Conservation (phyloP, 1,140 invertebrate species). For the Zaprionus davidi region DNA sequence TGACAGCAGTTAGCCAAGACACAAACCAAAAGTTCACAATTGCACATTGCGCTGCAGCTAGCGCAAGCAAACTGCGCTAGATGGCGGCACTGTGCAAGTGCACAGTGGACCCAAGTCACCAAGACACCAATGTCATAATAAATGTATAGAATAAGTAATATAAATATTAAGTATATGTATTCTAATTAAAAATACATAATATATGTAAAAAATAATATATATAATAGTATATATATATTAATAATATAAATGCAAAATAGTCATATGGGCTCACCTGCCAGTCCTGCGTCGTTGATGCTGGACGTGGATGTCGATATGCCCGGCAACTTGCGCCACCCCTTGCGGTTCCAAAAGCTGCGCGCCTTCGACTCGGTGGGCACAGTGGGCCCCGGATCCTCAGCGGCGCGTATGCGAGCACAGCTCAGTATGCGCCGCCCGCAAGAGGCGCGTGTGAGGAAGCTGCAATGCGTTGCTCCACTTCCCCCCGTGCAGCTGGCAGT, state of each 20-base stretch:
- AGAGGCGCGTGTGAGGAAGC: slow-evolving; percentile 72
- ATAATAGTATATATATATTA: background rate
- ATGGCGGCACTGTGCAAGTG: background rate
- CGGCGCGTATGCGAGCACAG: slow-evolving; percentile 75
- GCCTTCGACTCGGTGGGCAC: slow-evolving; percentile 74
- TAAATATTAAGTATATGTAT: too few species aligned
- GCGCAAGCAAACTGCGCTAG: background rate
- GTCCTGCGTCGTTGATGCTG: slow-evolving; percentile 87
- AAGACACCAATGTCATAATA: too few species aligned
- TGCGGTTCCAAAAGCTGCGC: slow-evolving; percentile 89
- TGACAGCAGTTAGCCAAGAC: background rate
- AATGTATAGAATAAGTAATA: background rate
- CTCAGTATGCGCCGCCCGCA: slow-evolving; percentile 72
- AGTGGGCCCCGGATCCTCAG: slow-evolving; percentile 78
- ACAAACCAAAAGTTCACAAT: background rate
- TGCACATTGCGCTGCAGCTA: background rate
- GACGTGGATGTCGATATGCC: slow-evolving; percentile 88
- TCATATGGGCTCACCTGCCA: slow-evolving; percentile 85
- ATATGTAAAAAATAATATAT: too few species aligned
- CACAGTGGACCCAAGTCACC: too few species aligned
- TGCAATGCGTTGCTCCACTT: slow-evolving; percentile 9
- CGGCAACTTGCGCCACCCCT: slow-evolving; percentile 91
- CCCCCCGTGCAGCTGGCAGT: background rate
- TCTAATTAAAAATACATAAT: background rate
- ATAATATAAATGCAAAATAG: background rate